phyloP scores from a whole-genome alignment of 2,113 vertebrate genomes.

The Onychorhynchus coronatus region DNA sequence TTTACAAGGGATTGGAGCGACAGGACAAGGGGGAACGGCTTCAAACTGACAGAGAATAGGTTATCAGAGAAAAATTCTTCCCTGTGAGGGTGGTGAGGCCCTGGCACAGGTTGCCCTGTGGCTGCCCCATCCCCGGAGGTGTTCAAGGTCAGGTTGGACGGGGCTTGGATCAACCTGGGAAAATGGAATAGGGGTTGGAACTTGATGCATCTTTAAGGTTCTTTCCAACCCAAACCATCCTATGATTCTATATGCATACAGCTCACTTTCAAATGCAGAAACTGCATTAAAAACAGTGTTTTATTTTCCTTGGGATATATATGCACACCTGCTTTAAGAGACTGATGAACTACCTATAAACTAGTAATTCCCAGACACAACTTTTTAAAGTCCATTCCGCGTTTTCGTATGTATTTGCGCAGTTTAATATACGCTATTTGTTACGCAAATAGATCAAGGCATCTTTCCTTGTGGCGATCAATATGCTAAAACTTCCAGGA shows the following conservation, averaged over 20 bases:
- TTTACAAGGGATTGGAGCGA: neutral
- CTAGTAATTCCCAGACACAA: neutral
- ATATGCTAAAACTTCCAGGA: fast-evolving
- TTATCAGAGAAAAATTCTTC: no score
- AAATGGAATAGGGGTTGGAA: neutral
- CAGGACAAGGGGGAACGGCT: neutral
- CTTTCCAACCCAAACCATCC: neutral
- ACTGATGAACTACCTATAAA: neutral
- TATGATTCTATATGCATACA: no score
- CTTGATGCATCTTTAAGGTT: neutral
- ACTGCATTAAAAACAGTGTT: fast-evolving
- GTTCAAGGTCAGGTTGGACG: neutral
- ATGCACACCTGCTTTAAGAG: fast-evolving
- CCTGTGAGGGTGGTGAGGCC: neutral
- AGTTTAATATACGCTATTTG: neutral
- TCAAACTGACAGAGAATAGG: no score
- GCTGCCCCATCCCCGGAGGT: neutral
- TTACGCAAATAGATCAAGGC: fast-evolving
- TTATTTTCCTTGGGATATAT: neutral
- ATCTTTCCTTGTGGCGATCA: fast-evolving
- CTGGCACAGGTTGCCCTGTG: neutral
- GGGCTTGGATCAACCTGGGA: neutral
- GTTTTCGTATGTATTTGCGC: fast-evolving
- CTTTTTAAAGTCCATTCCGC: neutral
- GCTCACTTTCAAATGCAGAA: neutral